Base-by-base conservation (phyloP, 2,113 vertebrate genomes). In the Arizona elegans region DNA sequence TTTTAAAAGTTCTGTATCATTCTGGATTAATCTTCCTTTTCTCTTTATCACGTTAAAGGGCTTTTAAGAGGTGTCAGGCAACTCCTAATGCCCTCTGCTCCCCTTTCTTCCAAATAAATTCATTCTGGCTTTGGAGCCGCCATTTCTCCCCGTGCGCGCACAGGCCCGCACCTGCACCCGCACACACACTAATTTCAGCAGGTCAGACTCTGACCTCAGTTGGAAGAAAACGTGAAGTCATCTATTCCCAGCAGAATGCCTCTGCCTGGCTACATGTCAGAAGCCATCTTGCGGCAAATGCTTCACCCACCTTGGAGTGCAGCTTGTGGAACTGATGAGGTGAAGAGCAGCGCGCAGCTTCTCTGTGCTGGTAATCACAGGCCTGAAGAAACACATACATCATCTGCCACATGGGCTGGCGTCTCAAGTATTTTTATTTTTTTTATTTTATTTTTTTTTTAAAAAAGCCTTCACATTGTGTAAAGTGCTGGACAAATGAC, bases 361-460 rank as follows among this genome's bases (percentile, higher is more conserved):
- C 98, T 98, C 98, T 97, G 97, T 98, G 98, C 98, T 98, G 98
- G 98, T 99, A 99, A 99, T 99, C 99, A 99, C 99, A 98, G 98
- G 98, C 98, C 98, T 99, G 99, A 98, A 99, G 99, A 99, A 99
- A 99, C 99, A 99, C 99, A 99, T 99, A 99, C 98, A 99, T 99
- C 99, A 99, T 99, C 98, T 98, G 98, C 98, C 98, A 98, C 98
- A 97, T 97, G 98, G 99, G 98, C 98, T 99, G 99, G 98, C 98
- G 98, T 98, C 98, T 98, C 98, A 98, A 99, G 98, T 98, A 81
- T 90, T 90, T 59, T 55, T 86, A 24, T 23, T n/a, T 86, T 86
- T 87, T 52, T 81, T 54, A 11, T 2, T 58, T n/a, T 86, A 43
- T 47, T 8, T 7, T 87, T 88, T 88, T 87, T 86, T 55, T 70